These are phyloP conservation scores for Lepilemur ruficaudatus DNA, from an alignment of 2,797 vertebrate genomes.

Conservation along the genomic window DNA sequence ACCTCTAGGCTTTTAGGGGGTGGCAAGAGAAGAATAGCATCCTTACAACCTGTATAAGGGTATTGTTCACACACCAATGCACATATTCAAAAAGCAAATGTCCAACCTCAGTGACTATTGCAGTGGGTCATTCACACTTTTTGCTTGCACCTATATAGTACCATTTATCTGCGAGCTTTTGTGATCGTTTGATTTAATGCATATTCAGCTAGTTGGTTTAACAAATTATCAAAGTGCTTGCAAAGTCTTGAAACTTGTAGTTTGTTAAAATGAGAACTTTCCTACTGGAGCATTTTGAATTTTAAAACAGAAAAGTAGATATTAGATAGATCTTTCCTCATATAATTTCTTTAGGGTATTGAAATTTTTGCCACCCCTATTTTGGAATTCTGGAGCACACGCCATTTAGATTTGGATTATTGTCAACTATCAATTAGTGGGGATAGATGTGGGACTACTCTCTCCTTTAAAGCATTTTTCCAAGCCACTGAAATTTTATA, in stretches of 20 bases:
- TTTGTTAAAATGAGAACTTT: slow-evolving; percentile 38
- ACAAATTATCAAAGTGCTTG: slow-evolving; percentile 5
- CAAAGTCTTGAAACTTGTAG: background rate
- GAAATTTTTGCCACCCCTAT: slow-evolving; percentile 35
- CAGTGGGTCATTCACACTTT: slow-evolving; percentile 10
- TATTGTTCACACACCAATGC: background rate
- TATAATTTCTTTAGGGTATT: slow-evolving; percentile 20
- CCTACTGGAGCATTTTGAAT: background rate
- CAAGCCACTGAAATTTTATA: slow-evolving; percentile 66
- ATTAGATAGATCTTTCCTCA: background rate
- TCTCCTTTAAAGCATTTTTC: slow-evolving; percentile 53
- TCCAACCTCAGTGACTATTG: background rate
- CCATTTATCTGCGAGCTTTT: slow-evolving; percentile 25
- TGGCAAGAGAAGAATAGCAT: slow-evolving; percentile 25
- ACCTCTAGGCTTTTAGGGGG: slow-evolving; percentile 44
- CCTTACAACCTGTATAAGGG: slow-evolving; percentile 40
- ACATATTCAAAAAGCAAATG: slow-evolving; percentile 28
- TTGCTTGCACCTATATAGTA: background rate
- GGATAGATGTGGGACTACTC: slow-evolving; percentile 39
- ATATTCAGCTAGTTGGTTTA: slow-evolving; percentile 16
- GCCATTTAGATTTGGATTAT: slow-evolving; percentile 70
- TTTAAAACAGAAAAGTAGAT: slow-evolving; percentile 1
- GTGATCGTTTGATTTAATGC: slow-evolving; percentile 2
- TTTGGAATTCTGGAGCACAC: slow-evolving; percentile 58
- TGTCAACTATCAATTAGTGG: slow-evolving; percentile 73